Percentiles rank a stretch among this genome's conserved stretches.
Conservation (phyloP, 2,113 vertebrate genomes). For the Oncorhynchus tshawytscha region DNA sequence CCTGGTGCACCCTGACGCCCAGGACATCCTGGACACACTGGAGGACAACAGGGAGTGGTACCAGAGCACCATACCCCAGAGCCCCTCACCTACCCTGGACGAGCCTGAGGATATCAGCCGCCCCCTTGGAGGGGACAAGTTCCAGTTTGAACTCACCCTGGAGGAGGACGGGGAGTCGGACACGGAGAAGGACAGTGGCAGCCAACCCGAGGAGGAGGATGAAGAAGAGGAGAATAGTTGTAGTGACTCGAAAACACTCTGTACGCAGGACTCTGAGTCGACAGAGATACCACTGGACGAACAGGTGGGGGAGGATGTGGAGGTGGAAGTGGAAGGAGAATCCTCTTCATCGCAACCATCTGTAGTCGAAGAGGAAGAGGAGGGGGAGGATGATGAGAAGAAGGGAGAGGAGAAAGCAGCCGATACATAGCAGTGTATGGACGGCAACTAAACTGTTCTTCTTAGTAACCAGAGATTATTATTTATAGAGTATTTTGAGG, state of each 20-base stretch:
- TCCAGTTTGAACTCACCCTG: constrained; percentile 97
- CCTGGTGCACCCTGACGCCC: constrained; percentile 95
- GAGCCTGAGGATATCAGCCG: constrained; percentile 86
- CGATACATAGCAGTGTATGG: constrained; percentile 85
- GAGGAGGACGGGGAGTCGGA: constrained; percentile 96
- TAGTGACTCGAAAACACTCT: constrained; percentile 97
- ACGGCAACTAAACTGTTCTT: constrained; percentile 66
- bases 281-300: constrained; percentile 97
- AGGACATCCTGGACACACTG: constrained; percentile 96
- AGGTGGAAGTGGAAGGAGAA: constrained; percentile 72
- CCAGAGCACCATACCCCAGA: constrained; percentile 99
- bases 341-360: constrained; percentile 73
- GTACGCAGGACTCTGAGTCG: constrained; percentile 96
- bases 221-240: constrained; percentile 90
- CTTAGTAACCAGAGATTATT: constrained; percentile 76
- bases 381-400: constrained; percentile 71
- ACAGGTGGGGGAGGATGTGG: constrained; percentile 86
- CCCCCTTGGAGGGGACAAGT: constrained; percentile 90
- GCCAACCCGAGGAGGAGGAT: constrained; percentile 92
- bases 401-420: constrained; percentile 70
- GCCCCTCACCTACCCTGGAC: constrained; percentile 90
- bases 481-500: constrained; percentile 71
- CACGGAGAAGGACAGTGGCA: constrained; percentile 95
- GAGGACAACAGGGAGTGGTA: constrained; percentile 99
- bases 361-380: constrained; percentile 75